Conservation (phyloP, 2,113 vertebrate genomes). For the Neodon shergylaensis region DNA sequence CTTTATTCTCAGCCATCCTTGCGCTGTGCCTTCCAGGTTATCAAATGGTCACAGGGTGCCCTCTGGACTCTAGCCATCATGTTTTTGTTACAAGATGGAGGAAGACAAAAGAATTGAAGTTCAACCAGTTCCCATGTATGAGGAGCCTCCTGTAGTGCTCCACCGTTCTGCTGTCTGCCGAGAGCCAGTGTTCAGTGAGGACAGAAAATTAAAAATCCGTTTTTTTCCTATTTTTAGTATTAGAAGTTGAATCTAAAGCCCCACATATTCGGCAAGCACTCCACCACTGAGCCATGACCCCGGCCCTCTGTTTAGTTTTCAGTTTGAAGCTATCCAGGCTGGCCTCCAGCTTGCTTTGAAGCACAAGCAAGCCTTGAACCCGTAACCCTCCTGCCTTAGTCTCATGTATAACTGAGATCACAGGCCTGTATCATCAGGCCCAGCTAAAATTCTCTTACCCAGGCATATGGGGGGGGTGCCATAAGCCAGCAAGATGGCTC, state of each 20-base stretch:
- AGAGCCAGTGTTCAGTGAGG: neutral
- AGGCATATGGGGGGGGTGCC: neutral
- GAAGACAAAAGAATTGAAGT: neutral
- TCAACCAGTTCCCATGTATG: neutral
- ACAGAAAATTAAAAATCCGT: neutral
- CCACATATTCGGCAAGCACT: neutral
- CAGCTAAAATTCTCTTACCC: neutral
- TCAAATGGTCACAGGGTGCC: neutral
- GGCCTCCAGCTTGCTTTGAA: neutral
- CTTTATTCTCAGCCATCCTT: neutral
- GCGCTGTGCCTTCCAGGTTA: neutral
- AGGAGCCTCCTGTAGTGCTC: neutral
- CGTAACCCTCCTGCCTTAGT: neutral
- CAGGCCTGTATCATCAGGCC: neutral
- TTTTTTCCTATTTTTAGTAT: neutral
- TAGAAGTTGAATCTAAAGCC: neutral
- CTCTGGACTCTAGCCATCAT: neutral
- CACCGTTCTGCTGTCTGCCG: neutral
- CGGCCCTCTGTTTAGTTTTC: neutral
- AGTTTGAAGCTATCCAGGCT: neutral
- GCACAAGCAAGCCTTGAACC: neutral
- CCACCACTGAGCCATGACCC: neutral
- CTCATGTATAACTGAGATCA: neutral
- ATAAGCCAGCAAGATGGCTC: neutral
- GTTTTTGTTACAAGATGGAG: neutral